These are phyloP conservation scores for Eidolon dupreanum DNA, from an alignment of 2,797 vertebrate species.

Conservation along the genomic window DNA sequence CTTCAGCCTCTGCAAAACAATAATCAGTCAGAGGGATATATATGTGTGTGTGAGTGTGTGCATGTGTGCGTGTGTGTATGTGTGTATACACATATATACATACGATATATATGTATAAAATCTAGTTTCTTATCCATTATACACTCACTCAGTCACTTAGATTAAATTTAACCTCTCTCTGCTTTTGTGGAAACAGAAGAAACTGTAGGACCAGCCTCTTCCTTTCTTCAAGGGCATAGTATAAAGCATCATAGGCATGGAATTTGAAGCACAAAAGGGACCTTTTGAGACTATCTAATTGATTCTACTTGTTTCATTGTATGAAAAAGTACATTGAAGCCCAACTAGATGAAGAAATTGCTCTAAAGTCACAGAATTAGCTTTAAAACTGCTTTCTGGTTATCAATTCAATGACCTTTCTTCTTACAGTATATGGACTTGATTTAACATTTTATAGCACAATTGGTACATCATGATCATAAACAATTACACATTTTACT, in stretches of 20 bases:
- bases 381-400: neutral
- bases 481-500: neutral
- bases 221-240: neutral
- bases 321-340: neutral
- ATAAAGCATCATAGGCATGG: neutral
- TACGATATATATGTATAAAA: too few relatives aligned
- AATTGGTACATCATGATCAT: neutral
- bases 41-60: too few relatives aligned
- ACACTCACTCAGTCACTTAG: neutral
- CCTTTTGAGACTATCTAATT: neutral
- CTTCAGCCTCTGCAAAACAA: neutral
- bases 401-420: neutral
- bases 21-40: neutral
- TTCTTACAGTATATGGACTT: neutral
- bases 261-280: neutral
- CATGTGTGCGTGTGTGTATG: too few relatives aligned
- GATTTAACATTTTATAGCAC: neutral
- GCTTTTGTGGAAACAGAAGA: neutral
- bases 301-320: neutral
- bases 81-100: too few relatives aligned
- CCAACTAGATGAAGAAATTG: neutral
- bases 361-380: neutral
- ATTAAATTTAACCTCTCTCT: neutral
- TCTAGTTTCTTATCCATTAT: neutral
- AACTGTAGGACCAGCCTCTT: neutral